Base-by-base conservation (phyloP, 1,140 invertebrate genomes). In the Amphibalanus amphitrite region DNA sequence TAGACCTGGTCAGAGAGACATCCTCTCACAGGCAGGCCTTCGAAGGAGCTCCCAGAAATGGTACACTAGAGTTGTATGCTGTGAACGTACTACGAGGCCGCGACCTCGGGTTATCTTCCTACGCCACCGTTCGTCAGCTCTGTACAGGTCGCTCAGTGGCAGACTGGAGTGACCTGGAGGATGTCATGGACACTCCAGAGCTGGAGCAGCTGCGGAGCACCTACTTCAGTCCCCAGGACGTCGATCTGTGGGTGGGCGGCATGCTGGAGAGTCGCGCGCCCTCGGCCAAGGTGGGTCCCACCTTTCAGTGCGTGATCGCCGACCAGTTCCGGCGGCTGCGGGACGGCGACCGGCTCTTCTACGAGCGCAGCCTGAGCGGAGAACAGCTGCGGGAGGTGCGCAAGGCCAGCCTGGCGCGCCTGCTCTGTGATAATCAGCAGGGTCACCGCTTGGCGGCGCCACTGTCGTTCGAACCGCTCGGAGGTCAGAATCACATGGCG, bases 231-330 rank as follows among this genome's bases (percentile, higher is more conserved):
- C 93, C 94, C 71, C 87, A 91, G 23, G 20, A 99, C 77, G 88
- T 99, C 75, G 97, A 99, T 79, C 84, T 98, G 6, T 99, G n/a
- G 88, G 92, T 97, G 26, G 97, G 95, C 20, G n/a, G 94, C 10
- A 88, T 99, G 74, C 82, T 95, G n/a, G 97, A 99, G 82, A 91
- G 95, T 79, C 89, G 90, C 77, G 75, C 84, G 20, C 85, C 88
- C 3, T 90, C 89, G 30, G 91, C 90, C 0, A 89, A 91, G 80
- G 85, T 98, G 6, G 97, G 97, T 0, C 94, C 95, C 0, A 86
- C 95, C 0, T 97, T 98, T 80, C 83, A 87, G 71, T 98, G 95
- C 79, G 82, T 99, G 26, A 79, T 98, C 6, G 80, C 92, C 0
- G 93, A 98, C 77, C 95, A 98, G 80, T 98, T 98, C 79, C 85